A percentile compares a stretch with the other conserved stretches of the same genome.
Evolutionary conservation across 2,888 invertebrate species (phyloP).

Genomic region (Eremobia ochroleuca): DNA sequence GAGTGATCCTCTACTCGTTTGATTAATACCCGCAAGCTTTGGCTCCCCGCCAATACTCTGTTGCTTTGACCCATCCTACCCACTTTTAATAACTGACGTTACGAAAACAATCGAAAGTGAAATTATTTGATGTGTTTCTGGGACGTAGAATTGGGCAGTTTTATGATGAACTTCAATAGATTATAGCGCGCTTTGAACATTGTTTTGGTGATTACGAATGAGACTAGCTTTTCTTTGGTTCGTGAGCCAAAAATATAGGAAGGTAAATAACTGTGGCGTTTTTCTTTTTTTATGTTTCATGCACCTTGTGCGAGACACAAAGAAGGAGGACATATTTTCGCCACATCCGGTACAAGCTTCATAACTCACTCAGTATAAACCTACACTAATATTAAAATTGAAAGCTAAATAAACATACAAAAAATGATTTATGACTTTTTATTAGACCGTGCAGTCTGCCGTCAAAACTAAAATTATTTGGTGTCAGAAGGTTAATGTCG

Average conservation of each 20-base stretch:
- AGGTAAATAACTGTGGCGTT: constrained; percentile 28
- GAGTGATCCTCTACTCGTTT: constrained; percentile 80
- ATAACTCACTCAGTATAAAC: constrained; percentile 61
- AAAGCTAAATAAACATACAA: constrained; percentile 57
- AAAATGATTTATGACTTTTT: constrained; percentile 64
- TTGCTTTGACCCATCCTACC: constrained; percentile 71
- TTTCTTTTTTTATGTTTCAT: constrained; percentile 30
- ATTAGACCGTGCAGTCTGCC: constrained; percentile 65
- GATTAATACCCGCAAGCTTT: constrained; percentile 71
- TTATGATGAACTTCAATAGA: constrained; percentile 53
- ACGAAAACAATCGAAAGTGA: constrained; percentile 74
- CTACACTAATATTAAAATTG: constrained; percentile 61
- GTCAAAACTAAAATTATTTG: constrained; percentile 62
- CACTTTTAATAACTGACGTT: constrained; percentile 77
- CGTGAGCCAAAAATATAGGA: constrained; percentile 32
- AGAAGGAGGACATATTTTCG: constrained; percentile 60
- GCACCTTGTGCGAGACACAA: constrained; percentile 46
- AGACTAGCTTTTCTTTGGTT: constrained; percentile 42
- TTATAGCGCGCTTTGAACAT: constrained; percentile 56
- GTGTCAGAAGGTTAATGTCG: constrained; percentile 68
- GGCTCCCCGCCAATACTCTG: constrained; percentile 71
- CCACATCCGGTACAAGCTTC: constrained; percentile 60
- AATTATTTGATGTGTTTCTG: constrained; percentile 67
- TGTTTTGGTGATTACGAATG: constrained; percentile 51
- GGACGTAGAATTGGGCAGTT: constrained; percentile 53